These are phyloP conservation scores for Cichlasoma orientale DNA, from an alignment of 2,797 vertebrate genomes.

Conservation along the genomic window DNA sequence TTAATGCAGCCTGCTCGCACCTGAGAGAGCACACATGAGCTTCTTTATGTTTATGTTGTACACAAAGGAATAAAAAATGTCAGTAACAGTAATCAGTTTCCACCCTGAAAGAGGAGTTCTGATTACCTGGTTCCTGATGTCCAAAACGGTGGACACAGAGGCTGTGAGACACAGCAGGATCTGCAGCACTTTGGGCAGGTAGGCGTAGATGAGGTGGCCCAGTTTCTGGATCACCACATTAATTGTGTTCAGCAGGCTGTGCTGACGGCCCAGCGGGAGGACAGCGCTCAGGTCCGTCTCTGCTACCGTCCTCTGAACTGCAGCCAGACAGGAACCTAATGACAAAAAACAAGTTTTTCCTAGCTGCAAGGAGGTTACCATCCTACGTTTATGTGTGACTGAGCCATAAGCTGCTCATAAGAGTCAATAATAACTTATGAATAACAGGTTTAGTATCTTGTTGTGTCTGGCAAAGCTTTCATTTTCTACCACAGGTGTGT, in stretches of 20 bases:
- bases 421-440: too few relatives aligned
- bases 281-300: constrained; percentile 83
- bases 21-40: constrained; percentile 59
- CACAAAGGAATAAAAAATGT: neutral
- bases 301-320: constrained; percentile 84
- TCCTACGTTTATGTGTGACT: too few relatives aligned
- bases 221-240: constrained; percentile 90
- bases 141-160: constrained; percentile 83
- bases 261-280: constrained; percentile 93
- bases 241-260: constrained; percentile 90
- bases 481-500: neutral
- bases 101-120: neutral
- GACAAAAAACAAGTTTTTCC: too few relatives aligned
- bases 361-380: too few relatives aligned
- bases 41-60: neutral
- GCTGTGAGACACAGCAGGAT: constrained; percentile 91
- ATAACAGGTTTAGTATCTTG: too few relatives aligned
- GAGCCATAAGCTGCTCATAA: too few relatives aligned
- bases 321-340: constrained; percentile 82
- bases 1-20: constrained; percentile 88
- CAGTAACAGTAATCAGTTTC: neutral
- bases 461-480: neutral
- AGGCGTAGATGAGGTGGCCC: constrained; percentile 87
- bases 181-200: constrained; percentile 92
- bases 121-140: constrained; percentile 88